Base-by-base conservation (phyloP, 2,888 invertebrate genomes). In the Dynastes tityus region DNA sequence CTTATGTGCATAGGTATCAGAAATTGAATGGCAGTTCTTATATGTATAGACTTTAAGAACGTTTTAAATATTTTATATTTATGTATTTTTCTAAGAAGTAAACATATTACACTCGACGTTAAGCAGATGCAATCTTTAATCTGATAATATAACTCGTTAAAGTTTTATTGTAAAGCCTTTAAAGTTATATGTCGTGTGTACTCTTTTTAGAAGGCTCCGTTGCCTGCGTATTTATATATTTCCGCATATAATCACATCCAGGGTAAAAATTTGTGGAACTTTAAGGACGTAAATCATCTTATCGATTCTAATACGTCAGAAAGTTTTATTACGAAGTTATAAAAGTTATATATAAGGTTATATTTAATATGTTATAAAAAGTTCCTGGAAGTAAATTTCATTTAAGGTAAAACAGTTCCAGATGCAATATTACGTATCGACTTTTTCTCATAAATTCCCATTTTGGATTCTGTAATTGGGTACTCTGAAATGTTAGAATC, bases 231-330 rank as follows among this genome's bases (percentile, higher is more conserved):
- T 73, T 68, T 51, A 49, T 51, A 51, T 58, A 74, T 74, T 74
- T 74, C 61, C 16, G 61, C 45, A 40, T 61, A 61, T 74, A 74
- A 74, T 74, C 40, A 74, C 13, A 74, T 61, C 61, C 45, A 74
- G 68, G 55, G 58, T 29, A 68, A 58, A 68, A 68, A 68, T 55
- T 68, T 49, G 65, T 61, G 37, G 45, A 77, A 77, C 55, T 77
- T 77, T 77, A 40, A 13, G 58, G 61, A 58, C 68, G 76, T 77
- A 77, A 77, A 77, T 77, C 76, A 77, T 77, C 76, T 65, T 68
- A 68, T 77, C 76, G 76, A 77, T 77, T 68, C 58, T 77, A 77
- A 77, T 77, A 77, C 68, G 76, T 77, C 76, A 77, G 58, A 68
- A 77, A 77, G 68, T 77, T 77, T 77, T 77, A 77, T 77, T 77